Base-by-base conservation (phyloP, 2,888 invertebrate species). In the Tenthredo mesomela region DNA sequence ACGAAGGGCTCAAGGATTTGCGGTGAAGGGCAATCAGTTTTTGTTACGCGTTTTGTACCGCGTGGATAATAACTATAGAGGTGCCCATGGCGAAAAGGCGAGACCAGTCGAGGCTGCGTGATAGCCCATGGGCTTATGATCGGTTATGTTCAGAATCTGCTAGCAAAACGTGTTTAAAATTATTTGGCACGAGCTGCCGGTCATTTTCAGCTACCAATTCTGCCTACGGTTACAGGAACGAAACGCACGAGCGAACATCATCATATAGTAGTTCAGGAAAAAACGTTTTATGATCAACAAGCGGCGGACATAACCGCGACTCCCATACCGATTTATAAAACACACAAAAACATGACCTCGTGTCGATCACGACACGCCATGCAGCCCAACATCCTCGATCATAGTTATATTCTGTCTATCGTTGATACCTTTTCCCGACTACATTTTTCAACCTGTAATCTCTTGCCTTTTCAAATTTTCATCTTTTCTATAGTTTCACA, bases 221-320 rank as follows among this genome's bases (percentile, higher is more conserved):
- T 54, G 29, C 29, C 54, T 54, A 29, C 54, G 77, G 54, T 25
- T 21, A 77, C 5, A 54, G 50, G 0, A 25, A 54, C 33, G 50
- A 77, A 77, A 77, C 54, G 77, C 77, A 77, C 77, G 50, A 77
- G 77, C 77, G 77, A 77, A 47, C 50, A 77, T 77, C 54, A 37
- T 77, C 77, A 37, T 50, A 77, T 18, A 77, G 33, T 67, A 15
- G 18, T 43, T 40, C 10, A n/a, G 33, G 15, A 29, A 67, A 77
- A 47, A 43, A 77, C 15, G 29, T 77, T 47, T 50, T 47, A 50
- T 50, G 75, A 47, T 54, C 75, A 77, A 47, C 75, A 18, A 77
- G 47, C 77, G 18, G n/a, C 25, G 29, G 25, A 10, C 40, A 70
- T 18, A 29, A n/a, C 43, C 43, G 75, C 15, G 25, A 47, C 54